Conservation (phyloP, 2,888 invertebrate species). For the Ferrisia virgata region DNA sequence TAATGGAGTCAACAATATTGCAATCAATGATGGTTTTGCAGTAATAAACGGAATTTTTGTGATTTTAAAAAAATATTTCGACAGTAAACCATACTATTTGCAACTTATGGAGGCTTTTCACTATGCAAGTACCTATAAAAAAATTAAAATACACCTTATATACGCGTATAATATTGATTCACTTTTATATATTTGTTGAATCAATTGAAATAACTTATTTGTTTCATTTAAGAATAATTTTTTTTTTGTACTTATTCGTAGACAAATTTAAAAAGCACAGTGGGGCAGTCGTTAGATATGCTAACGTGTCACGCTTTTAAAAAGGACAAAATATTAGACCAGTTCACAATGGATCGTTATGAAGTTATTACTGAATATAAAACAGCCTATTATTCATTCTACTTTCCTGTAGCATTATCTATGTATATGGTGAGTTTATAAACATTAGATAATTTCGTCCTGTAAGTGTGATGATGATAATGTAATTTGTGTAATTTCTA, state of each 20-base stretch:
- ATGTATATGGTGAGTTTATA: slow-evolving; percentile 73
- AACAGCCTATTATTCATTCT: slow-evolving; percentile 90
- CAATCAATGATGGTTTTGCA: slow-evolving; percentile 81
- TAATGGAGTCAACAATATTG: slow-evolving; percentile 64
- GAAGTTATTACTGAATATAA: slow-evolving; percentile 86
- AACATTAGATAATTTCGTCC: too few species aligned
- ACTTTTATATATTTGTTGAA: background rate
- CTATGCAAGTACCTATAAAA: slow-evolving; percentile 63
- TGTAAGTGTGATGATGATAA: too few species aligned
- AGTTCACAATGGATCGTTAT: slow-evolving; percentile 83
- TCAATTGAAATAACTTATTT: background rate
- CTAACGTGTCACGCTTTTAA: slow-evolving; percentile 60
- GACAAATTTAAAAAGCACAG: slow-evolving; percentile 67
- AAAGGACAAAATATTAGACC: slow-evolving; percentile 61
- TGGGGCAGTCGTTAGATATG: slow-evolving; percentile 81
- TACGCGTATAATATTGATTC: background rate
- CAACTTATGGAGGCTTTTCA: slow-evolving; percentile 71
- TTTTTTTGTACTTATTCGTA: slow-evolving; percentile 51
- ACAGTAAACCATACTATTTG: slow-evolving; percentile 65
- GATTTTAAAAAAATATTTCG: slow-evolving; percentile 75
- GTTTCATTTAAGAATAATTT: too few species aligned
- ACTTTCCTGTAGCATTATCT: slow-evolving; percentile 85
- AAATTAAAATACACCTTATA: too few species aligned
- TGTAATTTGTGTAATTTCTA: slow-evolving; percentile 50
- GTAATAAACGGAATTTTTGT: slow-evolving; percentile 75